A percentile compares a stretch with the other conserved stretches of the same genome.
Evolutionary conservation across 2,888 invertebrate genomes (phyloP).

Genomic region (Protophormia terraenovae): DNA sequence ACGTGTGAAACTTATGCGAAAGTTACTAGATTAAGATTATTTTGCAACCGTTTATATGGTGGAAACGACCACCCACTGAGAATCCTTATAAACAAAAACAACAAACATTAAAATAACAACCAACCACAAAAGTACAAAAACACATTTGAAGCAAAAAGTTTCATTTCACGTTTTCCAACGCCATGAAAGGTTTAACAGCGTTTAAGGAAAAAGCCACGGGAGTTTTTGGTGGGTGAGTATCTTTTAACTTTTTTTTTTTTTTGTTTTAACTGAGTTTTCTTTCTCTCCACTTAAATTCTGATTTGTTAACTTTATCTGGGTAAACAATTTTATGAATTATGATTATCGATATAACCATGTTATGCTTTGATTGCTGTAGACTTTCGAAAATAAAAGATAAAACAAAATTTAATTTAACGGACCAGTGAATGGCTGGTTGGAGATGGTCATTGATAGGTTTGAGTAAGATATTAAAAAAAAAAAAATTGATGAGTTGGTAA

Average conservation of each 20-base stretch:
- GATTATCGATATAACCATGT: conserved; percentile 51
- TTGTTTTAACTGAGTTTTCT: not conserved
- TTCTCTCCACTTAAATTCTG: conserved; percentile 8
- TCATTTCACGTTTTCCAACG: conserved; percentile 64
- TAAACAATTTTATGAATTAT: conserved; percentile 60
- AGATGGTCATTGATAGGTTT: conserved; percentile 1
- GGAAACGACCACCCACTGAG: conserved; percentile 52
- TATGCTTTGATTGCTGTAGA: conserved; percentile 28
- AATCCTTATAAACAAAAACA: conserved; percentile 56
- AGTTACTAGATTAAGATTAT: conserved; percentile 21
- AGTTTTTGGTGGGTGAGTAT: conserved; percentile 80
- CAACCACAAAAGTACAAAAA: conserved; percentile 54
- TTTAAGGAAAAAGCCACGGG: conserved; percentile 81
- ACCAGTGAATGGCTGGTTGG: conserved; percentile 73
- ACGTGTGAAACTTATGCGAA: conserved; percentile 33
- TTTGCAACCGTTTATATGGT: not conserved
- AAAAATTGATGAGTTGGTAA: not conserved
- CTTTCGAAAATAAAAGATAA: not conserved
- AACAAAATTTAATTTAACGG: conserved; percentile 80
- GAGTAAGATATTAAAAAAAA: not conserved
- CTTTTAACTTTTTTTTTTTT: not conserved
- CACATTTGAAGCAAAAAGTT: conserved; percentile 46
- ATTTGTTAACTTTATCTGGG: conserved; percentile 54
- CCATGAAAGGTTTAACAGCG: conserved; percentile 81
- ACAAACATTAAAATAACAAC: conserved; percentile 32